Base-by-base conservation (phyloP, 2,797 vertebrate species). In the Xyrichtys novacula region DNA sequence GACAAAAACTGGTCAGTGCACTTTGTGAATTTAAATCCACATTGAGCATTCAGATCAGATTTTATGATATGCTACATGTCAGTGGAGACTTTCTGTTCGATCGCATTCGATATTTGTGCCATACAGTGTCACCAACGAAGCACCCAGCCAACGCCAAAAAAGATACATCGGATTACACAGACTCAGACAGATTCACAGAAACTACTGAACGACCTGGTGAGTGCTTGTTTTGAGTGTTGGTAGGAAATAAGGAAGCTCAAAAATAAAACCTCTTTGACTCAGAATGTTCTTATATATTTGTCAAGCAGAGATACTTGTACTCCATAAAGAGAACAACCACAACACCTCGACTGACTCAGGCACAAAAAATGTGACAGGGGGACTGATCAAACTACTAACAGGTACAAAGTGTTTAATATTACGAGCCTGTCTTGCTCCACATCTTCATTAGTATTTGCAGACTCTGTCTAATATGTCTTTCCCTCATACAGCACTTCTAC, bases 341-440 rank as follows among this genome's bases (percentile, higher is more conserved):
- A 0, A 60, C 15, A 38, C 10, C 19, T 3, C 38, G 7, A 81
- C 54, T 14, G 31, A 75, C 17, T 60, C 40, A 14, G 50, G 55
- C 15, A 49, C 28, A 19, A 62, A 58, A 5, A 71, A 57, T 38
- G 48, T 78, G 52, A 84, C 81, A 43, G 61, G 68, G 19, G 25
- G 48, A 34, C 53, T 67, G 28, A 0, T 16, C 16, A 7, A 32
- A 47, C 31, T 43, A 46, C 47, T 48, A 32, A 25, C 63, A 63
- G 63, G 88, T 84, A 44, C 25, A 38, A 34, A 23, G 17, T 62
- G 3, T 26, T 23, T 26, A 5, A 23, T 55, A 25, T 28, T 43
- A 39, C 19, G 19, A 32, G n/a, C 61, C 16, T 49, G 7, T 50
- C 53, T 19, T 64, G 38, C 34, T 26, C 7, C 14, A 5, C 15